Base-by-base conservation (phyloP, 2,888 invertebrate species). In the Volucella zonaria region DNA sequence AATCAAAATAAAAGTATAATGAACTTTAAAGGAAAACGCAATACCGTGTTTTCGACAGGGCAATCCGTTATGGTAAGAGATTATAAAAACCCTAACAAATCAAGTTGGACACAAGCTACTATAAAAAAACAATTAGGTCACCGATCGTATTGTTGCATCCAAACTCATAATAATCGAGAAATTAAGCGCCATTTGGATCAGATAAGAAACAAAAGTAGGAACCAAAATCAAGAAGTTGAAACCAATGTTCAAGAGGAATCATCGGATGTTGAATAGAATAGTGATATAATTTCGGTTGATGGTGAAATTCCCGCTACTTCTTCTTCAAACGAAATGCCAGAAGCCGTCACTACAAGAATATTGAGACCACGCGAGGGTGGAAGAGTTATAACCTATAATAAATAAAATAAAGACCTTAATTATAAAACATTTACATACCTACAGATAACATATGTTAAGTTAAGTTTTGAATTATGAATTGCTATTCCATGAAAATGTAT, bases 1-100 rank as follows among this genome's bases (percentile, higher is more conserved):
- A 77, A 15, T 38, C 73, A 86, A 66, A 9, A 68, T 47, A 71
- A 61, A 43, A 70, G n/a, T 31, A 70, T 59, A 49, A 23, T n/a
- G 0, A 67, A 77, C 52, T 64, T 74, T 61, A 78, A 64, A 64
- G 71, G 82, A 54, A 80, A 85, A 74, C 51, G 81, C 23, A 74
- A 73, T 14, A 15, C 52, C 12, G 38, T 14, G 12, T 79, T 85
- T 43, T 31, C 52, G 8, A 38, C 58, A 67, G 86, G 86, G 11
- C 64, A 82, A 52, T 43, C 61, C n/a, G 83, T 83, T 54, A 73
- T 83, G 67, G 70, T 79, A n/a, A 67, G 78, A 62, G 83, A 83
- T 51, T 86, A 80, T 75, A 71, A 75, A 18, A 70, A 87, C 59
- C 73, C 78, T 47, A 87, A 87, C 14, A 86, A 86, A 67, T 31